Base-by-base conservation (phyloP, 2,888 invertebrate genomes). In the Protonemura montana region DNA sequence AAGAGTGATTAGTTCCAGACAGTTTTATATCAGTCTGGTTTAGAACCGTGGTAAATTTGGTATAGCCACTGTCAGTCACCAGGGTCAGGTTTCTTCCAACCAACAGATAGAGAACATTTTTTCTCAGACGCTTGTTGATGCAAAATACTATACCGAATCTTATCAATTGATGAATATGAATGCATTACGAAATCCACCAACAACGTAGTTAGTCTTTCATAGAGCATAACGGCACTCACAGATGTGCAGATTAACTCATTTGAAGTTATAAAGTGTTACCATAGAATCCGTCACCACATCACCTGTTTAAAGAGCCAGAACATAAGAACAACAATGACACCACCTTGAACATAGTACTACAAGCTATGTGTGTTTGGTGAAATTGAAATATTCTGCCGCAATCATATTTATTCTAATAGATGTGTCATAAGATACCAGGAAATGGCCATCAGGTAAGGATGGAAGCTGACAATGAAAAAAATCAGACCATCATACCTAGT, bases 1-100 rank as follows among this genome's bases (percentile, higher is more conserved):
- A 21, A 59, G 13, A 59, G 13, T 13, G 59, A 21, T 16, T 59
- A 59, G 7, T 6, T 59, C 21, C 84, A 84, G 84, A 84, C 59
- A 76, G 59, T 84, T 13, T 21, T 59, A 16, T 76, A 87, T 87
- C 87, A 87, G 86, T 87, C 87, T 27, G 87, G 87, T n/a, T 84
- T 85, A n/a, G 85, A 41, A 76, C 77, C 77, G 76, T 85, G 85
- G 76, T 78, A 85, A 85, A 85, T 83, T 83, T 83, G 35, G 35
- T 80, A 85, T 76, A 89, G 90, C 90, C 89, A 90, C 90, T 93
- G 94, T 93, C 93, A 94, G 93, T 94, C 94, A 89, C 94, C 94
- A 89, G 94, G 94, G 90, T 94, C 93, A 89, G 92, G 91, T 87
- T 92, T 91, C 89, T 91, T 90, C 92, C 92, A 92, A 87, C 91